Base-by-base conservation (phyloP, 2,797 vertebrate genomes). In the Liasis olivaceus region DNA sequence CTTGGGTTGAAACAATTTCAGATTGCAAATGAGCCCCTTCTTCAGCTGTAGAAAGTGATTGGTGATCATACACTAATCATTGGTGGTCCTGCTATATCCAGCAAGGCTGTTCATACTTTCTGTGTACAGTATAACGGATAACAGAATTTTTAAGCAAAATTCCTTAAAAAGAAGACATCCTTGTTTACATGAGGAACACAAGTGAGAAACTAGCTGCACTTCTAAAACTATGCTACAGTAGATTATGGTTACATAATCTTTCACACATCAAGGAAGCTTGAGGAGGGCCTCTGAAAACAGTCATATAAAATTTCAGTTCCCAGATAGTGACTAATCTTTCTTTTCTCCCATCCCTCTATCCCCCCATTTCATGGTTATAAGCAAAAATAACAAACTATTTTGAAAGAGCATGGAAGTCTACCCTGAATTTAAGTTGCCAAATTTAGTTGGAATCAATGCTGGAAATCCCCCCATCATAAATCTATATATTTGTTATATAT, bases 1-100 rank as follows among this genome's bases (percentile, higher is more conserved):
- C 13, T 88, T 77, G 17, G 28, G 59, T 60, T 93, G 77, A 92
- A 93, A 72, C 94, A 88, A 94, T 94, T 96, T 93, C 87, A 87
- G 24, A 87, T 81, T 92, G 84, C 47, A 95, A 95, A 92, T n/a
- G 86, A 81, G 12, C 13, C 22, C 14, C 77, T 90, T 72, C 51
- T 28, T 90, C n/a, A 81, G 85, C 56, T 64, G 22, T 9, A 54
- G 58, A 42, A 89, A 31, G 13, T 87, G 64, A 93, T 12, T 31
- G 36, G 47, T 42, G 85, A 64, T 77, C 47, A 77, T 85, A 11
- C 69, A 26, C 2, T 86, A 58, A 89, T n/a, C 59, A 72, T 58
- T 36, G 20, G 47, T 63, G 9, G 1, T 17, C 36, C 28, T 90
- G 58, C 14, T 90, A 36, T 3, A 12, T 72, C 42, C 28, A 77